These are phyloP conservation scores for Rhynchopsitta pachyrhyncha DNA, from an alignment of 2,113 vertebrate species.

Conservation along the genomic window DNA sequence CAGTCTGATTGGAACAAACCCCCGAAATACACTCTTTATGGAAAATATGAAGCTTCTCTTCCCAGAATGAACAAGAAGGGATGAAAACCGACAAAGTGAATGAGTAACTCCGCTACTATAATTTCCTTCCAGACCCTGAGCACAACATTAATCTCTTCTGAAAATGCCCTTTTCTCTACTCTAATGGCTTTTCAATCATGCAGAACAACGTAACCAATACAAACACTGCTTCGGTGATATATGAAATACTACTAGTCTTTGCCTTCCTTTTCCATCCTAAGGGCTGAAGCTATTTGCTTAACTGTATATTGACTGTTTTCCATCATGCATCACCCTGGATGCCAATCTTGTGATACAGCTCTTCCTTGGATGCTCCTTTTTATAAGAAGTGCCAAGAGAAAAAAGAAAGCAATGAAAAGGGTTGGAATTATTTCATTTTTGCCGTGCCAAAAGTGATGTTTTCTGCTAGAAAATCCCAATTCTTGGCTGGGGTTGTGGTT, in stretches of 20 bases:
- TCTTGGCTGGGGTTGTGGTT: background rate
- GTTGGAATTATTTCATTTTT: background rate
- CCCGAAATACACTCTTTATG: background rate
- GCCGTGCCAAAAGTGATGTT: background rate
- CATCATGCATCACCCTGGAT: background rate
- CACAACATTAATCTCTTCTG: background rate
- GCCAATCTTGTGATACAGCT: background rate
- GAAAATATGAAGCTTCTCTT: background rate
- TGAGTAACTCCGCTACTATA: background rate
- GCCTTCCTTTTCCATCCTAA: background rate
- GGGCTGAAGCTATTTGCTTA: background rate
- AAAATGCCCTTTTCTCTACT: background rate
- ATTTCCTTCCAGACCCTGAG: background rate
- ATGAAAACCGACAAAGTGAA: background rate
- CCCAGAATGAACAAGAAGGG: background rate
- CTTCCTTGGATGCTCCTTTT: background rate
- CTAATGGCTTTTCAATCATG: background rate
- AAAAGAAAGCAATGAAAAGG: background rate
- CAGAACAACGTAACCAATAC: background rate
- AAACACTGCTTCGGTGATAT: background rate
- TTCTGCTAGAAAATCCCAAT: background rate
- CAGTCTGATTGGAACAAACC: background rate
- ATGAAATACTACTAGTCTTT: background rate
- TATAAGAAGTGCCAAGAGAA: background rate
- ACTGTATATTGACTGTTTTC: background rate